phyloP scores from a whole-genome alignment of 1,140 invertebrate genomes.

The Lucilia cuprina region DNA sequence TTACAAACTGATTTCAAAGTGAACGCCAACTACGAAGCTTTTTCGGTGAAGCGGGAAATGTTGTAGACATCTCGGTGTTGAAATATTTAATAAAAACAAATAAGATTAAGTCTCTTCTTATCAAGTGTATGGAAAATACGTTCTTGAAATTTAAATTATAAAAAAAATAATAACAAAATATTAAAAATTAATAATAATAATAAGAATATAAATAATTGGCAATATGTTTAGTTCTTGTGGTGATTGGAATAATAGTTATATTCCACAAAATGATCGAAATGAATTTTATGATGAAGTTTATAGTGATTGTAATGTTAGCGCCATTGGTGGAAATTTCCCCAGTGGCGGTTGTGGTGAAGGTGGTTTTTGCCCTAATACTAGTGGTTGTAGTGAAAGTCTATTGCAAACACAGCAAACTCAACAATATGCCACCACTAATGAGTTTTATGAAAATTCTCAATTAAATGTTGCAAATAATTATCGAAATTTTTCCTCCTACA shows the following conservation, averaged over 20 bases:
- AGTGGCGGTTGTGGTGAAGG: too few relatives aligned
- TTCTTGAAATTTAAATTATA: neutral
- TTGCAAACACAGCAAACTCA: neutral
- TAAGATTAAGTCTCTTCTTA: constrained; percentile 7
- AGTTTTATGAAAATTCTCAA: neutral
- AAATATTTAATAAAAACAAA: neutral
- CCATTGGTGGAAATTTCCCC: neutral
- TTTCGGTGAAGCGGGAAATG: neutral
- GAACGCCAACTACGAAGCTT: neutral
- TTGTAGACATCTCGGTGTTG: neutral
- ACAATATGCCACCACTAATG: constrained; percentile 7
- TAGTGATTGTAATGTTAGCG: constrained; percentile 35
- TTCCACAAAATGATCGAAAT: constrained; percentile 45
- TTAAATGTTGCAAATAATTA: neutral
- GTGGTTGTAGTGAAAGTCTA: neutral
- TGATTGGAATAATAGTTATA: constrained; percentile 50
- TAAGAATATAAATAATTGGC: constrained; percentile 14
- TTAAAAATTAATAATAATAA: neutral
- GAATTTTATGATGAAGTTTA: constrained; percentile 50
- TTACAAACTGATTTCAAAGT: too few relatives aligned
- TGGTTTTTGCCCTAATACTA: too few relatives aligned
- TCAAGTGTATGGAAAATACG: neutral
- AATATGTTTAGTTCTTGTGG: constrained; percentile 49
- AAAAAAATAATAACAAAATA: constrained; percentile 8
- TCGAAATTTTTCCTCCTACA: neutral